Base-by-base conservation (phyloP, 2,797 vertebrate species). In the Molossus alvarezi region DNA sequence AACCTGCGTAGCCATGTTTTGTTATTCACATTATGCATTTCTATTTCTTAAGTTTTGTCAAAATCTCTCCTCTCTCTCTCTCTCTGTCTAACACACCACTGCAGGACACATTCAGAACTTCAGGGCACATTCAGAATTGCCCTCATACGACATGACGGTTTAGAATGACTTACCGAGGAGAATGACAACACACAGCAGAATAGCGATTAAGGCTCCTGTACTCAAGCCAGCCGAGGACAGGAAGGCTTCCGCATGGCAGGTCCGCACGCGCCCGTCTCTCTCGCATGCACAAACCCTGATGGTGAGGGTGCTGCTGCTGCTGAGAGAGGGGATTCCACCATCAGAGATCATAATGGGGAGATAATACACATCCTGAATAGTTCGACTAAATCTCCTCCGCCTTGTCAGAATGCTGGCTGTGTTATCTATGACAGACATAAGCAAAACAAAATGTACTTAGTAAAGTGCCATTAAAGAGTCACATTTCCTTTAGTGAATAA, bases 171-270 rank as follows among this genome's bases (percentile, higher is more conserved):
- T 97, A 99, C 99, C 99, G n/a, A 99, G 99, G 95, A 99, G 99
- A 98, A 99, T 99, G 98, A 99, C 93, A 82, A 99, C 98, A 97
- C 99, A 99, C 91, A 99, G 99, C 80, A 99, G 99, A 97, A 99
- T 99, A 86, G 99, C 99, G 1, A 99, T 99, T 97, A 99, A 98
- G 15, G 99, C 99, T 71, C 99, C 99, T 1, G 99, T 99, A 98
- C 99, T 99, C 98, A 99, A 98, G 8, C 99, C 99, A 0, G 99
- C 99, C 0, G 99, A 99, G 84, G 99, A 99, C 75, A 99, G 99
- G 98, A 99, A 99, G 0, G 99, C 99, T 98, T 99, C 99, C 1
- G 99, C 98, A 18, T 99, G 99, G 98, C 99, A 99, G 13, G 99
- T 99, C 87, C 99, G 98, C 91, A 99, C 98, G 7, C 98, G 98